Conservation (phyloP, 1,140 invertebrate genomes). For the Zelostemma sp. region DNA sequence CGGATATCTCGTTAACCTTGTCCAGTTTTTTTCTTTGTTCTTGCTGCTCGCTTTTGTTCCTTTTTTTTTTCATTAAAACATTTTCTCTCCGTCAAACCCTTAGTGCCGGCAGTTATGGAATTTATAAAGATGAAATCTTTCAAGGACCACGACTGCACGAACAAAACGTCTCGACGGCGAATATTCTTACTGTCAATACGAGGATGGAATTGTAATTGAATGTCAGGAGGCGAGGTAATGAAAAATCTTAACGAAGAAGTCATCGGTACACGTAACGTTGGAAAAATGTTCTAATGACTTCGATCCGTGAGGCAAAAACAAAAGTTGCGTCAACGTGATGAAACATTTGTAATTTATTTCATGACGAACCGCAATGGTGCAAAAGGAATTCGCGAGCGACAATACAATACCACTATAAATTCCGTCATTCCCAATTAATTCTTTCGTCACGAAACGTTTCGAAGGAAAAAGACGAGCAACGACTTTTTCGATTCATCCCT, state of each 20-base stretch:
- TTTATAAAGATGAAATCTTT: not conserved
- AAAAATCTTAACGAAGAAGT: not conserved
- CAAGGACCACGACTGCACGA: not conserved
- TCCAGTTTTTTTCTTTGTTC: no score
- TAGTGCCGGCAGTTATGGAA: not conserved
- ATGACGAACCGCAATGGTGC: not conserved
- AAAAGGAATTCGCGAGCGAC: not conserved
- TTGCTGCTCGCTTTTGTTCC: slow-evolving; percentile 21
- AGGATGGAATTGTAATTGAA: no score
- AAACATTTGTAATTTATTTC: not conserved
- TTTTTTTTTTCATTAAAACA: slow-evolving; percentile 7
- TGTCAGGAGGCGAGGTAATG: not conserved
- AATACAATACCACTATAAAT: not conserved
- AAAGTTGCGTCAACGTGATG: not conserved
- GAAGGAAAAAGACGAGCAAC: no score
- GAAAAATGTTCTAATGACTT: not conserved
- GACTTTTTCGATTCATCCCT: not conserved
- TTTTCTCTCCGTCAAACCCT: slow-evolving; percentile 3
- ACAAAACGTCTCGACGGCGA: not conserved
- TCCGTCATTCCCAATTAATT: not conserved
- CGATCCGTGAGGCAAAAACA: not conserved
- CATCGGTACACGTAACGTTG: not conserved
- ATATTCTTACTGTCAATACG: not conserved
- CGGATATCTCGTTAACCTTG: slow-evolving; percentile 43
- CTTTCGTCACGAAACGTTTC: not conserved